Conservation (phyloP, 2,888 invertebrate species). For the Ochropleura plecta region DNA sequence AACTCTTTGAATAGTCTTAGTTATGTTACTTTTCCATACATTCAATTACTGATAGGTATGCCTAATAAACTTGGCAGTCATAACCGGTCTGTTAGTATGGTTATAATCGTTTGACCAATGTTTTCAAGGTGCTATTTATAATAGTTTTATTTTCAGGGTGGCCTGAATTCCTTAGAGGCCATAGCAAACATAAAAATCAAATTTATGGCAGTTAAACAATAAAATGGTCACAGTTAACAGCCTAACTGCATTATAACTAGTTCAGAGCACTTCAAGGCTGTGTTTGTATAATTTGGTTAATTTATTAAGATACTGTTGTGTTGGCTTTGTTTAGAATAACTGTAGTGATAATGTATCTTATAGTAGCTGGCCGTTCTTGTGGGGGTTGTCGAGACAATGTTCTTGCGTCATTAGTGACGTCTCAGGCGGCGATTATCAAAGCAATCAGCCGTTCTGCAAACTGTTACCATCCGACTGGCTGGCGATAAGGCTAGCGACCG, state of each 20-base stretch:
- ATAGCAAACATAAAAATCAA: conserved; percentile 43
- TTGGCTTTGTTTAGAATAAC: conserved; percentile 53
- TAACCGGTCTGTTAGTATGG: background rate
- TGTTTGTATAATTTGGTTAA: conserved; percentile 44
- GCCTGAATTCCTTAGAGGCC: conserved; percentile 52
- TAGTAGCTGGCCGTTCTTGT: conserved; percentile 70
- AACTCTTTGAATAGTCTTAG: conserved; percentile 15
- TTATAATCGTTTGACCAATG: conserved; percentile 16
- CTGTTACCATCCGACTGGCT: conserved; percentile 74
- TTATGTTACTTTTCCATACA: background rate
- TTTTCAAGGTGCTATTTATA: conserved; percentile 46
- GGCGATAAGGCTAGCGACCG: conserved; percentile 56
- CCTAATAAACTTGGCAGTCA: background rate
- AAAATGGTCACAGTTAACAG: conserved; percentile 50
- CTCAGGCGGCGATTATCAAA: conserved; percentile 87
- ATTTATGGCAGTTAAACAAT: conserved; percentile 51
- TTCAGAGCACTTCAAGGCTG: conserved; percentile 40
- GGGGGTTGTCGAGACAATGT: conserved; percentile 75
- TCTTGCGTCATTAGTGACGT: conserved; percentile 84
- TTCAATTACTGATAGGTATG: conserved; percentile 9
- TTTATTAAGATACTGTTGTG: conserved; percentile 49
- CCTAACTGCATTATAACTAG: conserved; percentile 53
- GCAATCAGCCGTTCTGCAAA: conserved; percentile 86
- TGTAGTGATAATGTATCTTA: conserved; percentile 72
- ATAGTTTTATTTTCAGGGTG: conserved; percentile 41